These are phyloP conservation scores for Drosophila niveifrons DNA, from an alignment of 2,888 invertebrate genomes.

Conservation along the genomic window DNA sequence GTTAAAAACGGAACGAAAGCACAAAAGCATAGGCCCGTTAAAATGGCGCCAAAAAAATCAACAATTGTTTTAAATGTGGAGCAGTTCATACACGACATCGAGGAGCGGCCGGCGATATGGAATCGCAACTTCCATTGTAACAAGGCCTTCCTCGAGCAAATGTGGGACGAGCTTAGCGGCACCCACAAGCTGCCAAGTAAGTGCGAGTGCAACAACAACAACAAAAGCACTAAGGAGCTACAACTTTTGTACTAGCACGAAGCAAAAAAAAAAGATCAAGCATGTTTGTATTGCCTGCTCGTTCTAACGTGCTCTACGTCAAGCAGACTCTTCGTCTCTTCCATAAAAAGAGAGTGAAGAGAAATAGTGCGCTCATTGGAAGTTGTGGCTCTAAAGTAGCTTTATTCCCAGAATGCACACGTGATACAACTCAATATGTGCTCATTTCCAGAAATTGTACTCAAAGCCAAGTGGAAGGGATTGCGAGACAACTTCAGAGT, in stretches of 20 bases:
- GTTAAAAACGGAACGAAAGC: conserved; percentile 11
- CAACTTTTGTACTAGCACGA: conserved; percentile 21
- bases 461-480: conserved; percentile 86
- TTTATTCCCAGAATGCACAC: conserved; percentile 7
- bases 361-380: neutral
- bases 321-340: neutral
- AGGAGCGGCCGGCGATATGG: conserved; percentile 85
- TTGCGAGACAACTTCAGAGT: conserved; percentile 85
- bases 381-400: conserved; percentile 40
- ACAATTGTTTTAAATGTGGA: conserved; percentile 85
- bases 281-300: neutral
- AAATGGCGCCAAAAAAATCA: conserved; percentile 84
- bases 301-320: neutral
- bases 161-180: conserved; percentile 85
- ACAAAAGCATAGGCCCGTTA: conserved; percentile 26
- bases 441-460: conserved; percentile 80
- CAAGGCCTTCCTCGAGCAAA: conserved; percentile 85
- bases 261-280: neutral
- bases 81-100: conserved; percentile 85
- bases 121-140: conserved; percentile 85
- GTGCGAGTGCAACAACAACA: conserved; percentile 45
- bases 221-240: conserved; percentile 25
- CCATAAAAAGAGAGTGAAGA: neutral
- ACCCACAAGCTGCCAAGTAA: conserved; percentile 85
- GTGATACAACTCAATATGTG: conserved; percentile 3